Percentiles rank a stretch among this genome's conserved stretches.
Conservation (phyloP, 1,140 invertebrate species). For the Acarapis woodi region DNA sequence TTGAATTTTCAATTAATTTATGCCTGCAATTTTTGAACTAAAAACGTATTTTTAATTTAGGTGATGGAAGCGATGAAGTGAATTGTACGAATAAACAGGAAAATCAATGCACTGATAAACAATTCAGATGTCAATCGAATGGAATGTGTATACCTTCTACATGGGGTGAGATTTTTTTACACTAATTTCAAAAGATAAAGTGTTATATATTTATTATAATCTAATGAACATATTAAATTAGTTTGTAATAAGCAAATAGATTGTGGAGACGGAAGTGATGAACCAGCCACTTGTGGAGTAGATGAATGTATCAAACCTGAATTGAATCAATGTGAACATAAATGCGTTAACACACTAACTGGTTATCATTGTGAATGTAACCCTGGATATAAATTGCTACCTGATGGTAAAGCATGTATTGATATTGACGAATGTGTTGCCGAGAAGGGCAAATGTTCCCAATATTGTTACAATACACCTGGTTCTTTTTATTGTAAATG, state of each 20-base stretch:
- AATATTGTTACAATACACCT: constrained; percentile 76
- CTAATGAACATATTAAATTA: constrained; percentile 25
- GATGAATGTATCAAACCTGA: constrained; percentile 76
- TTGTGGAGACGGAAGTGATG: constrained; percentile 72
- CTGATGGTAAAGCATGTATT: constrained; percentile 19
- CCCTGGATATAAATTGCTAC: constrained; percentile 45
- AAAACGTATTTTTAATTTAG: too few species aligned
- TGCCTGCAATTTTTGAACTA: too few species aligned
- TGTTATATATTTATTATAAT: neutral
- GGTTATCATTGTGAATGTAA: constrained; percentile 83
- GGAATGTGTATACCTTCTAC: neutral
- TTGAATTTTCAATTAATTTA: too few species aligned
- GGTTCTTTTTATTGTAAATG: constrained; percentile 90
- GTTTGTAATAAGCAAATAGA: constrained; percentile 85
- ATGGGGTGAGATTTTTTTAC: neutral
- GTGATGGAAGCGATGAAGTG: constrained; percentile 1
- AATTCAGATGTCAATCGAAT: neutral
- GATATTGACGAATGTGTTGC: constrained; percentile 85
- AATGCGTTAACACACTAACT: constrained; percentile 69
- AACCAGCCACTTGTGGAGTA: constrained; percentile 70
- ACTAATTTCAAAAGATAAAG: neutral
- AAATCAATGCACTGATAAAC: neutral
- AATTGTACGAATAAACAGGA: constrained; percentile 7
- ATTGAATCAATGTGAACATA: constrained; percentile 75
- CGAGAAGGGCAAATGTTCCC: constrained; percentile 63